phyloP scores from a whole-genome alignment of 1,140 invertebrate genomes.

The Saccostrea cuccullata region DNA sequence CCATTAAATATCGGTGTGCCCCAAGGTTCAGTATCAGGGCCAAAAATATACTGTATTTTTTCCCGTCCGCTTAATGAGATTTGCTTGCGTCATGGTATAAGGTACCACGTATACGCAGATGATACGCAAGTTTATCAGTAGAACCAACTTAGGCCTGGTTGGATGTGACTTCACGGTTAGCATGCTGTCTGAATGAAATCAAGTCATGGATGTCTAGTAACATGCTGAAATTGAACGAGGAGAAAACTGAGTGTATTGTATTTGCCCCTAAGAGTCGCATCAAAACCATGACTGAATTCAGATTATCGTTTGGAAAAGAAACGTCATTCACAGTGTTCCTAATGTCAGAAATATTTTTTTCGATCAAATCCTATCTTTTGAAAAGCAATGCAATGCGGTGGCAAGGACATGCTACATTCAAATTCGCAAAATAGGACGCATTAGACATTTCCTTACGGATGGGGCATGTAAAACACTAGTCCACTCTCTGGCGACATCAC shows the following conservation, averaged over 20 bases:
- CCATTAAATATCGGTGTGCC: neutral
- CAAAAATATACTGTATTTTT: constrained; percentile 29
- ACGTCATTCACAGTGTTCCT: too few species aligned
- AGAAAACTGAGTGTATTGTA: neutral
- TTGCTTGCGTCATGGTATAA: constrained; percentile 13
- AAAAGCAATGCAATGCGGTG: too few species aligned
- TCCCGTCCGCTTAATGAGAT: constrained; percentile 3
- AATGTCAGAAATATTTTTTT: too few species aligned
- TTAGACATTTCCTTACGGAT: too few species aligned
- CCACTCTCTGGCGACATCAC: too few species aligned
- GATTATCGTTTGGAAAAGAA: constrained; percentile 5
- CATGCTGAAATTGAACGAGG: neutral
- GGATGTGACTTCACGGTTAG: neutral
- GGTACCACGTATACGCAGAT: constrained; percentile 8
- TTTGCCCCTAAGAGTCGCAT: neutral
- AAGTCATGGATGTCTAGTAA: constrained; percentile 26
- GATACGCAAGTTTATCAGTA: constrained; percentile 7
- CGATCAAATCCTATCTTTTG: too few species aligned
- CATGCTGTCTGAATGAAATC: neutral
- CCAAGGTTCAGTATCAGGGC: constrained; percentile 15
- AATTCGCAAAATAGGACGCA: too few species aligned
- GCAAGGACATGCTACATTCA: too few species aligned
- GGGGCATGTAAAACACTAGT: too few species aligned
- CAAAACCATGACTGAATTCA: neutral
- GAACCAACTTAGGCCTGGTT: neutral